Evolutionary conservation across 2,888 invertebrate genomes (phyloP), one percentile per base, ranked within the genome.

Genomic region (Empis stercorea): DNA sequence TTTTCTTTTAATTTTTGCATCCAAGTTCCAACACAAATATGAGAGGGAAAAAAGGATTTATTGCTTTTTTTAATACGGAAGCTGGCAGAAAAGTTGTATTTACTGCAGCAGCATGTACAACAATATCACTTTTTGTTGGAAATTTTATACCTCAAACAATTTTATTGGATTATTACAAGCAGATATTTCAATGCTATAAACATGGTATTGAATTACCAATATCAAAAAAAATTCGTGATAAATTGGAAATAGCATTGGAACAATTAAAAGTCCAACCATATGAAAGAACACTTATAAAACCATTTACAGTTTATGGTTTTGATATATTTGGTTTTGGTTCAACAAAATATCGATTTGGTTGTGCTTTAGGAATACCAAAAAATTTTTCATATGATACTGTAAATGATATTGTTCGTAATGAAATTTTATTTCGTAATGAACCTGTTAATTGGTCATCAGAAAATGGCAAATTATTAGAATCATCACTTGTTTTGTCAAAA

Each of bases 271-370:
- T 84, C 2, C 53, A 72, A 1, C 64, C 72, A 14, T 55, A 68
- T 9, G 72, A 78, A 41, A 67, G 66, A 27, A 71, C 71, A 50
- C 58, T 74, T 17, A 70, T 80, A 39, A 68, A 74, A 51, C 80
- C 84, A 1, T 89, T 88, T 59, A 75, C 76, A 53, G 80, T 80
- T 3, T 76, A 73, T 69, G 87, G 87, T 17, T 82, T 81, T 65
- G 82, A 89, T 61, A 60, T 83, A 30, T 78, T 80, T 59, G 76
- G 79, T 66, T 79, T 80, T 38, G 76, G 78, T 17, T 73, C 73
- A 48, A 66, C 71, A 5, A 72, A 68, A 54, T 73, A 72, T 41
- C 72, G 64, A 45, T 77, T 64, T 66, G 88, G 88, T 13, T 78
- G 73, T 15, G 68, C 76, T 36, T 61, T 91, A 52, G 91, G 89